phyloP scores from a whole-genome alignment of 2,113 vertebrate species.

The Sinocyclocheilus anshuiensis region DNA sequence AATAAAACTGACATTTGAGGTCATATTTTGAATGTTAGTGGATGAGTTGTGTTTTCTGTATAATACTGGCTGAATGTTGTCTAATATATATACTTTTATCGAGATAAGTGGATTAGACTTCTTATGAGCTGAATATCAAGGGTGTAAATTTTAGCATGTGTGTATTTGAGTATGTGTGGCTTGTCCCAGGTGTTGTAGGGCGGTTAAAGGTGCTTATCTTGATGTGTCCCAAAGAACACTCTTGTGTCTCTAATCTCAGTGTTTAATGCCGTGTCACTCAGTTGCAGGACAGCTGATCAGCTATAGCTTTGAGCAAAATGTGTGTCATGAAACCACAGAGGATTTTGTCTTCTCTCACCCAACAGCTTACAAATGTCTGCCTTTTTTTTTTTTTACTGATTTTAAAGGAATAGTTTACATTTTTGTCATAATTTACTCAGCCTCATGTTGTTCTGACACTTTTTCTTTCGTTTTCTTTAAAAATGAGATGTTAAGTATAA shows the following conservation, averaged over 20 bases:
- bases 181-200: neutral
- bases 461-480: neutral
- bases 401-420: neutral
- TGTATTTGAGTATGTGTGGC: neutral
- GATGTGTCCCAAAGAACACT: neutral
- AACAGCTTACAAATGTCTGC: neutral
- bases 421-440: neutral
- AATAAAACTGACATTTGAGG: constrained; percentile 16
- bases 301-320: neutral
- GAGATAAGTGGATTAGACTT: neutral
- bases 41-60: neutral
- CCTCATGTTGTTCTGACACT: neutral
- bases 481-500: neutral
- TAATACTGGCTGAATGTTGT: neutral
- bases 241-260: neutral
- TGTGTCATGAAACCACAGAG: neutral
- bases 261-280: neutral
- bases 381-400: neutral
- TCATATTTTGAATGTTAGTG: constrained; percentile 7
- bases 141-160: neutral
- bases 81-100: neutral
- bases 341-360: neutral
- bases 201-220: neutral
- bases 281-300: neutral
- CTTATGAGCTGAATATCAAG: neutral